phyloP scores from a whole-genome alignment of 1,140 invertebrate genomes.

The Teleogryllus occipitalis region DNA sequence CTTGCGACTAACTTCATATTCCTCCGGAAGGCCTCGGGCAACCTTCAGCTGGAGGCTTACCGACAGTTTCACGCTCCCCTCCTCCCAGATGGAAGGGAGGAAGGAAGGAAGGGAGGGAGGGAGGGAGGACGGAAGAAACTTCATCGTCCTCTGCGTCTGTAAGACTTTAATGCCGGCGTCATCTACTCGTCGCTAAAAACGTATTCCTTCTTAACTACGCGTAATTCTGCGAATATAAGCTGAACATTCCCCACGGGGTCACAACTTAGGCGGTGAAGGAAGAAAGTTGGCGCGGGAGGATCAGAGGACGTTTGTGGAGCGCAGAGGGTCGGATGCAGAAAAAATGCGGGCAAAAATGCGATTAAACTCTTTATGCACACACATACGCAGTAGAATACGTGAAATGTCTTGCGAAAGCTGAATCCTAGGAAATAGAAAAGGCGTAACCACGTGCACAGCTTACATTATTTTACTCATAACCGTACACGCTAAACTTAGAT shows the following conservation, averaged over 20 bases:
- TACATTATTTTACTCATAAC: too few species aligned
- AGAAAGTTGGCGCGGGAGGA: background rate
- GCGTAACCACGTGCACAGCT: too few species aligned
- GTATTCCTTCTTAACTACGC: background rate
- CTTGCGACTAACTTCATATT: background rate
- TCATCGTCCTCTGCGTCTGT: background rate
- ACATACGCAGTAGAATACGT: too few species aligned
- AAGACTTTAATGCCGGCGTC: slow-evolving; percentile 3
- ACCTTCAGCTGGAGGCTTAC: background rate
- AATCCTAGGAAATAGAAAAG: too few species aligned
- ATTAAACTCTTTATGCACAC: too few species aligned
- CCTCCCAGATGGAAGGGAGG: background rate
- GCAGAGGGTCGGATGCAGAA: too few species aligned
- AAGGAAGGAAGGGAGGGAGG: background rate
- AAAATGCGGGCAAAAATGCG: too few species aligned
- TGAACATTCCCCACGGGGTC: background rate
- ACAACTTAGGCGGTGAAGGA: background rate
- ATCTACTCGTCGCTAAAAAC: background rate
- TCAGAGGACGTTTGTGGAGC: background rate
- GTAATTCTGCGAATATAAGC: background rate
- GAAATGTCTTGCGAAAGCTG: too few species aligned
- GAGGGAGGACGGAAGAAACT: background rate
- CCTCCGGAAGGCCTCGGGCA: background rate
- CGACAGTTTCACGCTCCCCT: background rate
- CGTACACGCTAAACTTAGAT: too few species aligned